A percentile compares a stretch with the other conserved stretches of the same genome.
These are phyloP conservation scores for Zaprionus kolodkinae DNA, from an alignment of 1,140 invertebrate species.

Conservation along the genomic window DNA sequence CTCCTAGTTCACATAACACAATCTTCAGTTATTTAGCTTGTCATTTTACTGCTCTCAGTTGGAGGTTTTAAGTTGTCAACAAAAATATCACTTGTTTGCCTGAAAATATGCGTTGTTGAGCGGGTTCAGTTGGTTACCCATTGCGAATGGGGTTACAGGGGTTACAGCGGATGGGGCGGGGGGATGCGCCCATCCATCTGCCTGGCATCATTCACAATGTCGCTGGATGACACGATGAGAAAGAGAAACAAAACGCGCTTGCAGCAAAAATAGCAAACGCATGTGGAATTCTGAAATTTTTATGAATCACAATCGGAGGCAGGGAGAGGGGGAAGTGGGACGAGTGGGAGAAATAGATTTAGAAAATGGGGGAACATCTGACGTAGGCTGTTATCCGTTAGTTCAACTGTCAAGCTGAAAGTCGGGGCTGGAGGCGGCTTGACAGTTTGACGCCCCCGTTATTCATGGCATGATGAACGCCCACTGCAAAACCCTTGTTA, in stretches of 20 bases:
- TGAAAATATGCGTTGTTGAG: slow-evolving; percentile 55
- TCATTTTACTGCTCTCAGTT: slow-evolving; percentile 20
- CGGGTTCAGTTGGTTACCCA: not conserved
- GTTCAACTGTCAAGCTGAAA: slow-evolving; percentile 69
- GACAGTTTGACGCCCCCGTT: slow-evolving; percentile 78
- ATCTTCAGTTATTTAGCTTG: not conserved
- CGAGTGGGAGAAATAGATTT: not conserved
- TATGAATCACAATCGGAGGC: slow-evolving; percentile 69
- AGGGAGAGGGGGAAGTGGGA: not conserved
- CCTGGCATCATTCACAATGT: slow-evolving; percentile 46
- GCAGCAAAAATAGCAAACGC: slow-evolving; percentile 71
- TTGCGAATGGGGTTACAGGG: slow-evolving; percentile 6
- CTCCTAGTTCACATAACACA: not conserved
- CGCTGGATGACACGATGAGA: slow-evolving; percentile 25
- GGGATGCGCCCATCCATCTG: slow-evolving; percentile 45
- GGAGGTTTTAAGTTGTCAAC: slow-evolving; percentile 63
- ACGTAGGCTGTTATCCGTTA: slow-evolving; percentile 51
- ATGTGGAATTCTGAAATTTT: slow-evolving; percentile 76
- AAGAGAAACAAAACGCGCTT: slow-evolving; percentile 43
- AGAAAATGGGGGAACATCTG: not conserved
- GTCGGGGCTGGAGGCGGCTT: slow-evolving; percentile 39
- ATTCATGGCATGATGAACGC: slow-evolving; percentile 77
- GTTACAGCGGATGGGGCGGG: not conserved
- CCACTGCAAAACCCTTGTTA: slow-evolving; percentile 49
- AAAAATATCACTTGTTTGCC: slow-evolving; percentile 76